Evolutionary conservation across 2,888 invertebrate genomes (phyloP).

Genomic region (Isoperla grammatica): DNA sequence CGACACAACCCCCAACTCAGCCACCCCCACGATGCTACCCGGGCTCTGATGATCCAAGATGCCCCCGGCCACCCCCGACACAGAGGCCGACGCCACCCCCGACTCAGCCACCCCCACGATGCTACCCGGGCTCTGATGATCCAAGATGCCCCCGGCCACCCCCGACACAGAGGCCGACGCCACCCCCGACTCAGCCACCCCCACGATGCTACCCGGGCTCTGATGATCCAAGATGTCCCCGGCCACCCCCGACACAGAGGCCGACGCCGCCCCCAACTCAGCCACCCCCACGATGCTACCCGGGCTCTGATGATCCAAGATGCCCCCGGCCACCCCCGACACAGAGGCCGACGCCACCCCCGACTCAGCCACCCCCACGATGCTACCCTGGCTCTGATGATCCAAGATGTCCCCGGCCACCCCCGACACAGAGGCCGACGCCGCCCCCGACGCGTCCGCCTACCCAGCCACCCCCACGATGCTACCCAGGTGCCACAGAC

Average conservation of each 20-base stretch:
- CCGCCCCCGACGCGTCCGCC: constrained; percentile 30
- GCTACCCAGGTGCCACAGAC: constrained; percentile 33
- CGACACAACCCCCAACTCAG: constrained; percentile 35
- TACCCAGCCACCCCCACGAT: constrained; percentile 29
- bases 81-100: constrained; percentile 36
- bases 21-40: constrained; percentile 18
- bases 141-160: constrained; percentile 29
- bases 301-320: constrained; percentile 45
- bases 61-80: constrained; percentile 33
- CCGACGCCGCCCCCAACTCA: constrained; percentile 34
- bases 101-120: constrained; percentile 32
- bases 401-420: constrained; percentile 30
- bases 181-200: too few species aligned
- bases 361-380: constrained; percentile 1
- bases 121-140: constrained; percentile 36
- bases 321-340: constrained; percentile 39
- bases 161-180: background rate
- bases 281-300: constrained; percentile 40
- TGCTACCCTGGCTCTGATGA: constrained; percentile 27
- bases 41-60: constrained; percentile 4
- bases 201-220: constrained; percentile 23
- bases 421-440: too few species aligned
- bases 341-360: too few species aligned
- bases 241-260: constrained; percentile 17
- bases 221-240: constrained; percentile 21